Evolutionary conservation across 2,113 vertebrate genomes (phyloP), one percentile per base, ranked within the genome.

Genomic region (Climacteris rufus): DNA sequence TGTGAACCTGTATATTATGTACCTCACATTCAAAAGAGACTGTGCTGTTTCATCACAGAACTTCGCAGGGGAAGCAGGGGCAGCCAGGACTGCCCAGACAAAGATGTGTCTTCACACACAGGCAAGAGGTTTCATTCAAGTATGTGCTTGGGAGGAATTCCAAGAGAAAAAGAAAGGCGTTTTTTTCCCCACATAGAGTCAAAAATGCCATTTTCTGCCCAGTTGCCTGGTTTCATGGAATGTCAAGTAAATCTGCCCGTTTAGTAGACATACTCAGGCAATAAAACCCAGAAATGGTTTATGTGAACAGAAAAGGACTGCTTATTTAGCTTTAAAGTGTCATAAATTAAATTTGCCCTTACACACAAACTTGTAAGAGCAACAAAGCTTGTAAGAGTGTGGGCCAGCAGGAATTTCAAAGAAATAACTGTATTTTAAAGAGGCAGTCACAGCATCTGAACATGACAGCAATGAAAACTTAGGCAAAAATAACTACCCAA

Each of bases 171-270:
- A 69, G 2, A 28, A 66, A 71, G 7, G 7, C 1, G 0, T 0
- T 21, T 63, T 81, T 82, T 79, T n/a, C 7, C 7, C 53, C 21
- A 5, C 6, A 10, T 27, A 69, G 40, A 69, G 37, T 39, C 71
- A 75, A 57, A 49, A 85, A 84, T 4, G 5, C 5, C 13, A 31
- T 93, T 95, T 95, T 89, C 70, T 93, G 57, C 85, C 57, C 70
- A 88, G 45, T 57, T 93, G 45, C 61, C 35, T 90, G 72, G 11
- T 80, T 97, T 82, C 59, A 87, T 42, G 63, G 63, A 79, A 93
- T 20, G 10, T 89, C 83, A 79, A 68, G 33, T 82, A 91, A 83
- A 79, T 91, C 81, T 91, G 30, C n/a, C 74, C 13, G 1, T 61
- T 80, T 61, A 76, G 25, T 47, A 95, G 84, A 76, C 39, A 57